phyloP scores from a whole-genome alignment of 2,113 vertebrate genomes.

The Apteryx owenii region DNA sequence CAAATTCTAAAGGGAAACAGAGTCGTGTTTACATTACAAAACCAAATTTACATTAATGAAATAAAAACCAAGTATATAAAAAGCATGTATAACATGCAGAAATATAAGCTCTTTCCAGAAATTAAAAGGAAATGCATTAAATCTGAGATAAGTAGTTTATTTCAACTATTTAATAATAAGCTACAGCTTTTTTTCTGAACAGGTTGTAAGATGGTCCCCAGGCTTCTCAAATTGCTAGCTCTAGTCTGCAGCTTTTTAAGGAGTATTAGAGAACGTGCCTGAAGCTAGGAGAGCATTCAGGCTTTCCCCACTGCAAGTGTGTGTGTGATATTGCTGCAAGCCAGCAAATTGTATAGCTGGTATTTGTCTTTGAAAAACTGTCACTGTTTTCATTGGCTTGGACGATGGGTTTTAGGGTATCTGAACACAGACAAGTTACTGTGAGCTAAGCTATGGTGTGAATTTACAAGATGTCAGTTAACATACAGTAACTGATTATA shows the following conservation, averaged over 20 bases:
- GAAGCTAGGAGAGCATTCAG: neutral
- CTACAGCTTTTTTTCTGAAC: neutral
- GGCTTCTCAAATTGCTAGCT: neutral
- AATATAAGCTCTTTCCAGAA: neutral
- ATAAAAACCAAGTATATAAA: neutral
- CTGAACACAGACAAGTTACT: constrained; percentile 30
- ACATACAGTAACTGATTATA: neutral
- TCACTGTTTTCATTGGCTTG: constrained; percentile 16
- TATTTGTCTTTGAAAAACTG: neutral
- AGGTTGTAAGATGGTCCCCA: neutral
- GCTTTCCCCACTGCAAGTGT: neutral
- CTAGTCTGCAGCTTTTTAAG: neutral
- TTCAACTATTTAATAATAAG: neutral
- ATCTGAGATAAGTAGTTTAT: neutral
- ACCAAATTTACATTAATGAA: neutral
- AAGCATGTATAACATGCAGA: constrained; percentile 64
- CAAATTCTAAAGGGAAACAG: neutral
- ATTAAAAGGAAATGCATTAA: neutral
- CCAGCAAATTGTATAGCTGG: constrained; percentile 7
- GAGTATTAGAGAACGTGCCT: neutral
- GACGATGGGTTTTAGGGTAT: neutral
- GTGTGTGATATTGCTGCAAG: neutral
- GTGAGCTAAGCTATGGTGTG: neutral
- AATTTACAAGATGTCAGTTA: neutral
- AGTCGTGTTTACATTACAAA: neutral